Evolutionary conservation across 1,140 invertebrate species (phyloP), one percentile per base, ranked within the genome.

Genomic region (Conopomorpha cramerella): DNA sequence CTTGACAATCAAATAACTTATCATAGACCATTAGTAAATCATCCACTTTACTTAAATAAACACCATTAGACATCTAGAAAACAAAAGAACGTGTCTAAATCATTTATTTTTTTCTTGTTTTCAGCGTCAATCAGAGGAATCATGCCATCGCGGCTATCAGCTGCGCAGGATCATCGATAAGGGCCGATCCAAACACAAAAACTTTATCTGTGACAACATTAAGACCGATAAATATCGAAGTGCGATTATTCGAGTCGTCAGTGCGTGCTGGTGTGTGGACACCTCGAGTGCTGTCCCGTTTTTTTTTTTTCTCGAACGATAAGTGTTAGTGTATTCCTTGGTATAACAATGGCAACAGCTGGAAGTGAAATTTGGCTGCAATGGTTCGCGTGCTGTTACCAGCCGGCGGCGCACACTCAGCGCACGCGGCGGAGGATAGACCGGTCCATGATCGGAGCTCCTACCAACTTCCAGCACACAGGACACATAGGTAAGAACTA

Each of bases 391-490:
- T 92, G 90, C 68, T 92, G 90, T 61, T 82, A 91, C 48, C 87
- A 91, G 53, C 84, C 86, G 30, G 83, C 82, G 28, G 79, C 81
- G 35, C 79, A 84, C 32, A 81, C 80, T 45, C 83, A 86, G 49
- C 77, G 84, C 38, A 81, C 83, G 46, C 78, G 85, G 27, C 78
- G 83, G 46, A 85, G 88, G 71, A 93, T 96, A 79, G 93, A 96
- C 68, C 81, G 92, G 18, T 92, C 91, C 26, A 95, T 95, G 92
- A 96, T 96, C 54, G 90, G 93, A 33, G 85, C 85, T 36, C 93
- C 93, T 3, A 95, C 91, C 38, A 92, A 96, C 73, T 96, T 96
- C 64, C 86, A 90, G 41, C 93, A 96, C 59, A 94, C 92, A n/a
- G 91, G 86, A 34, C 91, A 94, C 61, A 78, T 79, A 71, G 77